Base-by-base conservation (phyloP, 1,140 invertebrate species). In the Ruditapes philippinarum region DNA sequence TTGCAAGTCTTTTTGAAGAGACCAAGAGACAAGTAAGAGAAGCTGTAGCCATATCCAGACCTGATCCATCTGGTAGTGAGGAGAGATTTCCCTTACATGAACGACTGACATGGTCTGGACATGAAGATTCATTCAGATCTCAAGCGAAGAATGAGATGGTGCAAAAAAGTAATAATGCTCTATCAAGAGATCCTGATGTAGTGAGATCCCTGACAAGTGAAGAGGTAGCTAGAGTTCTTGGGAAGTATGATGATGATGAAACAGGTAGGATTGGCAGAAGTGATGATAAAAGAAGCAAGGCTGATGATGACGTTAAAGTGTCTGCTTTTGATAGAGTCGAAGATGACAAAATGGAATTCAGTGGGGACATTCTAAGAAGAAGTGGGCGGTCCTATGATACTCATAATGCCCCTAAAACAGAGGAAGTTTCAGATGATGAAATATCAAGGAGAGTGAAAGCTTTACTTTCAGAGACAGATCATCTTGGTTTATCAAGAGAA, bases 61-160 rank as follows among this genome's bases (percentile, higher is more conserved):
- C 86, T 31, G 86, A 88, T 9, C 86, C 86, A 73, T 88, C 86
- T 33, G 86, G 86, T 3, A 88, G 86, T 73, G 86, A 88, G 40
- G 86, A 88, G 42, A 65, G 86, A 81, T 88, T 88, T 57, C 78
- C 86, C 1, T 42, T 88, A n/a, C 31, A 65, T 25, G 86, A 88
- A 31, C 45, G 86, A 38, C 33, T 80, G 22, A 49, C 78, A 17
- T 25, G 79, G 28, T 33, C 70, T 22, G 31, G 2, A 25, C 84
- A 86, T 86, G 84, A 78, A 25, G 84, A 86, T 25, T 86, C 84
- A 25, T 86, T 78, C 38, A 76, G 28, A 33, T 12, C 28, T 17
- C n/a, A 45, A 1, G 42, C 28, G 14, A 65, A 33, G 11, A 11
- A 12, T 49, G 81, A 73, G 14, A 5, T 3, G 4, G 36, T 7